Percentiles rank a stretch among this genome's conserved stretches.
phyloP scores from a whole-genome alignment of 2,797 vertebrate genomes.

The Gambusia yucatana region DNA sequence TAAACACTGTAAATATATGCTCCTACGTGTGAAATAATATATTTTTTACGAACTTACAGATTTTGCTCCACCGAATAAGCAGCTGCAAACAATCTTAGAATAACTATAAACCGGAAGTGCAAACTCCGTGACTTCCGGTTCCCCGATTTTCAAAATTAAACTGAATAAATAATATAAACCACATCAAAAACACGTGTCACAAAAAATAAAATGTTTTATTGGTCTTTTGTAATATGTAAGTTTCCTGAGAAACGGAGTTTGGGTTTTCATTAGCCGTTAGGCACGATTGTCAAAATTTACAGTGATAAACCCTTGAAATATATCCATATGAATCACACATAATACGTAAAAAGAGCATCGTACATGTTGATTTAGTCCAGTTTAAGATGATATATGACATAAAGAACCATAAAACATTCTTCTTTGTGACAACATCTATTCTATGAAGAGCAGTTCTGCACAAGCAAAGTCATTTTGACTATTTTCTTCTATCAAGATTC shows the following conservation, averaged over 20 bases:
- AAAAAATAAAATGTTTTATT: neutral
- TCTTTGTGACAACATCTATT: neutral
- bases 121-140: too few relatives aligned
- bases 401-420: neutral
- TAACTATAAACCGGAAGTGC: too few relatives aligned
- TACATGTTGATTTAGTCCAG: neutral
- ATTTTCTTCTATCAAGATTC: conserved; percentile 1
- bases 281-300: neutral
- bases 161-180: too few relatives aligned
- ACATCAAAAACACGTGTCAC: too few relatives aligned
- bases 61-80: too few relatives aligned
- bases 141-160: too few relatives aligned
- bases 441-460: neutral
- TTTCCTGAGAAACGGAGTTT: neutral
- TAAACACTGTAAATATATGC: too few relatives aligned
- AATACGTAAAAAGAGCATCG: neutral
- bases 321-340: neutral
- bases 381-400: neutral
- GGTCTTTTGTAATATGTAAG: neutral
- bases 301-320: neutral
- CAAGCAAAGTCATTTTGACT: neutral
- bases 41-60: too few relatives aligned
- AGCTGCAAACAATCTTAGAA: too few relatives aligned
- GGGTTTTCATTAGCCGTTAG: neutral
- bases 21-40: too few relatives aligned